phyloP scores from a whole-genome alignment of 2,888 invertebrate species.

The Metacarcinus magister region DNA sequence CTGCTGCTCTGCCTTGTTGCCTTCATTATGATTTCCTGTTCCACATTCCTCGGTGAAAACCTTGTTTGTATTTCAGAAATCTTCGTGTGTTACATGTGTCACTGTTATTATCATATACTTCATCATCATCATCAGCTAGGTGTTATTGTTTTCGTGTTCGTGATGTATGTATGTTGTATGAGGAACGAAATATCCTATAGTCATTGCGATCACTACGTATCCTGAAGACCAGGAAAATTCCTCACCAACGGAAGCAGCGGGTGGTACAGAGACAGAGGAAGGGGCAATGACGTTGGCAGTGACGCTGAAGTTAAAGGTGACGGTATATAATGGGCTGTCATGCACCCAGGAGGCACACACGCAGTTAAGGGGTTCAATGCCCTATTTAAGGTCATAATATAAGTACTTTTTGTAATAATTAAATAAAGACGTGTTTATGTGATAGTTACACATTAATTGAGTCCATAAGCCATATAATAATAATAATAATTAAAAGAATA shows the following conservation, averaged over 20 bases:
- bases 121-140: not conserved
- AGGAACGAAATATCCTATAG: not conserved
- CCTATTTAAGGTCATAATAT: too few relatives aligned
- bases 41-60: not conserved
- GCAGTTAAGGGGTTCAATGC: too few relatives aligned
- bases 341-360: too few relatives aligned
- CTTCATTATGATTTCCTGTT: not conserved
- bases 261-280: not conserved
- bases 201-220: not conserved
- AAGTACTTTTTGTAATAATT: too few relatives aligned
- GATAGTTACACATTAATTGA: too few relatives aligned
- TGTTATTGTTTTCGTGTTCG: not conserved
- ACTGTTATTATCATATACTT: not conserved
- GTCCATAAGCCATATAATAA: too few relatives aligned
- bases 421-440: too few relatives aligned
- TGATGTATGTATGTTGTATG: not conserved
- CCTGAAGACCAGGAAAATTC: slow-evolving; percentile 10
- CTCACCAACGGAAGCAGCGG: not conserved
- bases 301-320: not conserved
- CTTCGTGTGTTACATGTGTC: not conserved
- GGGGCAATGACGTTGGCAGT: not conserved
- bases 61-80: not conserved
- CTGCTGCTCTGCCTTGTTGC: not conserved
- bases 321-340: too few relatives aligned
- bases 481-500: too few relatives aligned